These are phyloP conservation scores for Acleris cristana DNA, from an alignment of 2,888 invertebrate genomes.

Conservation along the genomic window DNA sequence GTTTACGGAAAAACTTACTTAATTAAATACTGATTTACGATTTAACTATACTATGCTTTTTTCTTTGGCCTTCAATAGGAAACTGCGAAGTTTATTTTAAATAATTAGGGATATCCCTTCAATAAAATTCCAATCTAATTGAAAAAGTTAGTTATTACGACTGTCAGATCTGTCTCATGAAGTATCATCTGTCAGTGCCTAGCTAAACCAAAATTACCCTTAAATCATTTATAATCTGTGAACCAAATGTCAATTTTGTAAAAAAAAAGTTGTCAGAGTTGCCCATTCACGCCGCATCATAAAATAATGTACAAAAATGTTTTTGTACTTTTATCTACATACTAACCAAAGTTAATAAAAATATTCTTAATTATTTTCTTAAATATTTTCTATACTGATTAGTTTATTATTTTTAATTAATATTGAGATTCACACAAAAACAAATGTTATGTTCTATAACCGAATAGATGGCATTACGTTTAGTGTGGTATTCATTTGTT, in stretches of 20 bases:
- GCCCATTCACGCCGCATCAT: background rate
- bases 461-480: conserved; percentile 49
- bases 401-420: background rate
- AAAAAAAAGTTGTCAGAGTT: conserved; percentile 10
- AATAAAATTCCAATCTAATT: no score
- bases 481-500: conserved; percentile 76
- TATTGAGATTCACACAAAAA: conserved; percentile 15
- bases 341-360: background rate
- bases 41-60: no score
- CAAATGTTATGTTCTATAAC: conserved; percentile 47
- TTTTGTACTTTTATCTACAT: background rate
- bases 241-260: background rate
- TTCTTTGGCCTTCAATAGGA: no score
- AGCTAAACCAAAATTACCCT: no score
- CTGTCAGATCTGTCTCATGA: background rate
- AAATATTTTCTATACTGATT: background rate
- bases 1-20: no score
- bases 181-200: background rate
- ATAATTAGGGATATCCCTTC: no score
- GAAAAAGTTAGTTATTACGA: background rate
- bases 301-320: background rate
- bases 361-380: background rate
- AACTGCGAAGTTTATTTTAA: no score
- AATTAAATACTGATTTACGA: no score
- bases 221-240: no score